Evolutionary conservation across 2,888 invertebrate genomes (phyloP), one percentile per base, ranked within the genome.

Genomic region (Ectropis crepuscularia): DNA sequence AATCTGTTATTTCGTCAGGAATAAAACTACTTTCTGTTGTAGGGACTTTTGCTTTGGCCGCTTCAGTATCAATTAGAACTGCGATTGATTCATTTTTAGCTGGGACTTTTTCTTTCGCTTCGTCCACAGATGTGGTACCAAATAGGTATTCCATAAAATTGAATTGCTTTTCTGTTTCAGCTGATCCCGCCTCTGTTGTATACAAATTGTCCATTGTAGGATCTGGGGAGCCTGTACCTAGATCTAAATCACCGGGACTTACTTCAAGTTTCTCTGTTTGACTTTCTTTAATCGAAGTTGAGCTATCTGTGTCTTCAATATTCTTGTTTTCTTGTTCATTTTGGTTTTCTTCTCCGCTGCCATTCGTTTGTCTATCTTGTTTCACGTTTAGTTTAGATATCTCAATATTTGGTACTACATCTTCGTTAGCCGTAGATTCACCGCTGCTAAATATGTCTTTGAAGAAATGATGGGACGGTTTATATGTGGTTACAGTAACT

Each of bases 141-240:
- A 92, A 91, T 9, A 92, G 75, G 64, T 90, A 91, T 64, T 89
- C 88, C 88, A 91, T 90, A 11, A 92, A 79, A 63, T 86, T 92
- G 59, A 88, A 89, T 38, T 49, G 47, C n/a, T 58, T 66, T 51
- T 70, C 72, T 28, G 58, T 70, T 63, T 85, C 82, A 12, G 70
- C 77, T 2, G 82, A 79, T 6, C 80, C 75, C 16, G 86, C 76
- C 74, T 89, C 89, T n/a, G 89, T 86, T 68, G 78, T 74, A 74
- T 81, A 86, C 37, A 82, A 70, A 63, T 81, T 81, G 55, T 90
- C 90, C 11, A 84, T 74, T 6, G 88, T 87, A 1, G 89, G 80
- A 59, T 93, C 84, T 63, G 93, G 86, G 28, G 89, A 77, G 41
- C 86, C 84, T 42, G 88, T 88, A 10, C 89, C 92, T 61, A 92